A percentile compares a stretch with the other conserved stretches of the same genome.
These are phyloP conservation scores for Anarsia innoxiella DNA, from an alignment of 2,888 invertebrate species.

Conservation along the genomic window DNA sequence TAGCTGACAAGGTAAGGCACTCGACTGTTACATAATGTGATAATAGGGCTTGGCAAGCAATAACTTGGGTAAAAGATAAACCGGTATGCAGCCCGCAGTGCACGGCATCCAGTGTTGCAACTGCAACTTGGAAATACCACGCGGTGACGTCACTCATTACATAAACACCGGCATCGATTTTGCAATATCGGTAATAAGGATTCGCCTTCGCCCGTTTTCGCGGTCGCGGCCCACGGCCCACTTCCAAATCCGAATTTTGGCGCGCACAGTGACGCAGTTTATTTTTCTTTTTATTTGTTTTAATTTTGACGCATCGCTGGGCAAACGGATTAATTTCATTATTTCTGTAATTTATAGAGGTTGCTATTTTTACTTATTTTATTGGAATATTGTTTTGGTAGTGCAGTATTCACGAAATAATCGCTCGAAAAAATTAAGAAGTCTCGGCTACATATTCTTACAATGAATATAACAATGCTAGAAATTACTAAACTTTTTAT, in stretches of 20 bases:
- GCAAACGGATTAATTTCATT: neutral
- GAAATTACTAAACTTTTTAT: too few relatives aligned
- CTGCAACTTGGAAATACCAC: conserved; percentile 9
- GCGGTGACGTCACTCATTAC: conserved; percentile 4
- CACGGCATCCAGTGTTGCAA: conserved; percentile 10
- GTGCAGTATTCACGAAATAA: too few relatives aligned
- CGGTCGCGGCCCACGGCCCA: conserved; percentile 5
- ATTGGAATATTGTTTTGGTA: too few relatives aligned
- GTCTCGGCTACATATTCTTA: too few relatives aligned
- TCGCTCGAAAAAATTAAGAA: too few relatives aligned
- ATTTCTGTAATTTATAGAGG: too few relatives aligned
- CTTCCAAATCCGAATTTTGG: conserved; percentile 1
- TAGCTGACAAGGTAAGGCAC: too few relatives aligned
- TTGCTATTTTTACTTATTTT: too few relatives aligned
- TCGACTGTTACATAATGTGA: too few relatives aligned
- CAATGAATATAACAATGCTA: too few relatives aligned
- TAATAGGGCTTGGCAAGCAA: neutral
- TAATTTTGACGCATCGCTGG: neutral
- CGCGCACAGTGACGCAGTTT: neutral
- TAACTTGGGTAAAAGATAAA: too few relatives aligned
- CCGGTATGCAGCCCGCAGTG: conserved; percentile 8
- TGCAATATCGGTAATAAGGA: conserved; percentile 9
- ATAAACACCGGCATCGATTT: conserved; percentile 5
- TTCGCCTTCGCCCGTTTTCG: conserved; percentile 6
- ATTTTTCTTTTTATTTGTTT: neutral